Conservation (phyloP, 2,113 vertebrate genomes). For the Nothoprocta perdicaria region DNA sequence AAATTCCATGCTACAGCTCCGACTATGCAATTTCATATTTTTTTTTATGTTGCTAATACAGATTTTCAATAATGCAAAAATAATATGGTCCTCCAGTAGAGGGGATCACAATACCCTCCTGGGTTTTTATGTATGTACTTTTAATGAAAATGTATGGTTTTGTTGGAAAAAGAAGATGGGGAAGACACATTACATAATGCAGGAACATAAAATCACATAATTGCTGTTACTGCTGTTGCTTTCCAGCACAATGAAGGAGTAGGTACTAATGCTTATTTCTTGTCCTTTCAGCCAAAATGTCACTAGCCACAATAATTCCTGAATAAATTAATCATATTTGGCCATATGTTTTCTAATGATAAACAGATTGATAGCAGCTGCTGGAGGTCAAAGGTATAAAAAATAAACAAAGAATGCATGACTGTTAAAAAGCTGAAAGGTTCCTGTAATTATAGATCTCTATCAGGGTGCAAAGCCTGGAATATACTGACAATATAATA, state of each 20-base stretch:
- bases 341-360: constrained; percentile 46
- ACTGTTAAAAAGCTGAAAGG: constrained; percentile 1
- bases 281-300: constrained; percentile 21
- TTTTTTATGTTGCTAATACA: neutral
- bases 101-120: neutral
- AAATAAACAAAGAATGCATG: constrained; percentile 37
- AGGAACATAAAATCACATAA: neutral
- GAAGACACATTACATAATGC: neutral
- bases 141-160: neutral
- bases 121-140: rapidly evolving
- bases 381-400: constrained; percentile 19
- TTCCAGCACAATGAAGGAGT: neutral
- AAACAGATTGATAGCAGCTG: constrained; percentile 21
- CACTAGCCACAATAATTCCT: neutral
- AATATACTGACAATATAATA: neutral
- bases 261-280: neutral
- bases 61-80: neutral
- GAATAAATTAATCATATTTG: constrained; percentile 45
- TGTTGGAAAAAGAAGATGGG: neutral
- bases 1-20: neutral
- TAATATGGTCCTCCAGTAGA: neutral
- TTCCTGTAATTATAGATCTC: constrained; percentile 27
- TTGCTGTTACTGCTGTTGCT: neutral
- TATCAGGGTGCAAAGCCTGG: neutral
- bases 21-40: neutral